Percentiles rank a stretch among this genome's conserved stretches.
Evolutionary conservation across 2,888 invertebrate genomes (phyloP).

Genomic region (Tromatobia lineatoria): DNA sequence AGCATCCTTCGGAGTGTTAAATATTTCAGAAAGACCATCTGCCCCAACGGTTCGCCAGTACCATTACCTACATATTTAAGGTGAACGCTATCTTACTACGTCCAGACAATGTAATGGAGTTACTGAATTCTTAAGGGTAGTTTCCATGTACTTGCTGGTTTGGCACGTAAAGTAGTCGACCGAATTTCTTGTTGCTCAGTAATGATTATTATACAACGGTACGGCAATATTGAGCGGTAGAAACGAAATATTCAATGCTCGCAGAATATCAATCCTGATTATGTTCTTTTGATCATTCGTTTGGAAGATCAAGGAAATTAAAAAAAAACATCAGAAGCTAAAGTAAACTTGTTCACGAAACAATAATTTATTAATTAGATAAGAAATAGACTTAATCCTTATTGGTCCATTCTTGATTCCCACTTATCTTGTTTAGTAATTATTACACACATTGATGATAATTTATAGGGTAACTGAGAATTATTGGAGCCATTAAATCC

Average conservation of each 20-base stretch:
- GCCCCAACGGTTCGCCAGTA: conserved; percentile 39
- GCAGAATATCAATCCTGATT: no score
- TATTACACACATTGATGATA: background rate
- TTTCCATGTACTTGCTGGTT: conserved; percentile 2
- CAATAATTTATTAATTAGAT: no score
- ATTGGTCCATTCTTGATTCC: background rate
- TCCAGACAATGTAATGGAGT: conserved; percentile 34
- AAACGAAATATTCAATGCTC: no score
- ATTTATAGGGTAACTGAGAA: background rate
- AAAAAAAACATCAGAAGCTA: no score
- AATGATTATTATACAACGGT: background rate
- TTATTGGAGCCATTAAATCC: background rate
- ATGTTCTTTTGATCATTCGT: no score
- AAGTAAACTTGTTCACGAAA: no score
- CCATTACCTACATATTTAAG: conserved; percentile 58
- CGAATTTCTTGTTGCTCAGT: background rate
- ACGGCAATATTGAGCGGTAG: no score
- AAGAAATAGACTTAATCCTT: no score
- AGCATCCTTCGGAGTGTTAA: conserved; percentile 75
- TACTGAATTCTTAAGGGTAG: conserved; percentile 58
- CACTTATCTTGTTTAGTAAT: background rate
- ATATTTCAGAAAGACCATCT: conserved; percentile 76
- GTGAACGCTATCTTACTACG: conserved; percentile 59
- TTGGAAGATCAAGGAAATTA: no score
- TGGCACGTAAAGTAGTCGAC: background rate